Evolutionary conservation across 2,797 vertebrate genomes (phyloP), one percentile per base, ranked within the genome.

Genomic region (Hydrocynus forskahlii): DNA sequence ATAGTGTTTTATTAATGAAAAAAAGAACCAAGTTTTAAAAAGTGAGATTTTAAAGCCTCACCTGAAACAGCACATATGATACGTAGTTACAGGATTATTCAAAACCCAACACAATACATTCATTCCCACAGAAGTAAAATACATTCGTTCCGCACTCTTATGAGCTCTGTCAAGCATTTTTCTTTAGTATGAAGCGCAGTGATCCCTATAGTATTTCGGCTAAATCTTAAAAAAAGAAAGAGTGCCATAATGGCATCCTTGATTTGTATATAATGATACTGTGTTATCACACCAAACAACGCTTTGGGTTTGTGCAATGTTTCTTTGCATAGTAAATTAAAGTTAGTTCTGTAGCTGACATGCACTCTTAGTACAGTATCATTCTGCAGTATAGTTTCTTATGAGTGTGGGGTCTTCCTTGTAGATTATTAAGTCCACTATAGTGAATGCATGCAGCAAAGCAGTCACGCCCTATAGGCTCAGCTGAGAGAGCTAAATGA

Each of bases 321-420:
- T 92, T 94, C 3, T 96, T 98, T 99, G 97, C 97, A 99, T 98
- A 99, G 97, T 97, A 95, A 96, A 96, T 95, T 94, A 96, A 96
- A 95, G 92, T 94, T 92, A 92, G 90, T 93, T 89, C 86, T 81
- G 90, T 92, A 91, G 86, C 93, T 88, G 92, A 94, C 97, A 97
- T 98, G 97, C 97, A 97, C 90, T 86, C 89, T 89, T 71, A 88
- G 87, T 86, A 89, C 88, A 89, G 88, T 85, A 79, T 75, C 29
- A 54, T 60, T 87, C 90, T 93, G 91, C 93, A 92, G 90, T 92
- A 91, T 94, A 92, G 91, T 90, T 91, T 91, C 89, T 86, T 94
- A 92, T 90, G 92, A 90, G 88, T 90, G 89, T 84, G 67, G 92
- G 92, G 84, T 86, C 88, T 93, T 81, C 90, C 92, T 87, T 93